Evolutionary conservation across 2,113 vertebrate genomes (phyloP).

Genomic region (Arvicanthis niloticus): DNA sequence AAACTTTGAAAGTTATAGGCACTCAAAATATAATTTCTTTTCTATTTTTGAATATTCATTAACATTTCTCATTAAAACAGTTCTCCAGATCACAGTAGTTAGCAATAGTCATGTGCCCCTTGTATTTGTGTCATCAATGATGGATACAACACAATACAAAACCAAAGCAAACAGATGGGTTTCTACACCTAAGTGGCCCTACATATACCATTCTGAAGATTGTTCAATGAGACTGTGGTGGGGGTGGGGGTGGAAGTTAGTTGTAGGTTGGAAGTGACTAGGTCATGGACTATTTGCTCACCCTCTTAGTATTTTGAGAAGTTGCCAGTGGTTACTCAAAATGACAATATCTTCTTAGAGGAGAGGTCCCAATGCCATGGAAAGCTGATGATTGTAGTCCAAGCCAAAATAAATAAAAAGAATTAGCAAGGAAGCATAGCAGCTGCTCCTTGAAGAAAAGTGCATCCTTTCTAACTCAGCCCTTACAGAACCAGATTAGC

Average conservation of each 20-base stretch:
- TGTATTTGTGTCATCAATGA: slow-evolving; percentile 85
- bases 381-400: slow-evolving; percentile 24
- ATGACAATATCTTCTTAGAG: slow-evolving; percentile 67
- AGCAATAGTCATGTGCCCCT: slow-evolving; percentile 82
- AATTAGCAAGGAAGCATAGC: slow-evolving; percentile 56
- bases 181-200: slow-evolving; percentile 84
- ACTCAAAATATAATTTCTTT: neutral
- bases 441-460: neutral
- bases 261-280: neutral
- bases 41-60: neutral
- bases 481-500: neutral
- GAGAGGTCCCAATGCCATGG: slow-evolving; percentile 27
- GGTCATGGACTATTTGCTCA: slow-evolving; percentile 54
- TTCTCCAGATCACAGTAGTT: slow-evolving; percentile 87
- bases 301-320: slow-evolving; percentile 80
- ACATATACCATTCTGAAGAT: slow-evolving; percentile 45
- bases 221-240: neutral
- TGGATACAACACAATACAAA: slow-evolving; percentile 85
- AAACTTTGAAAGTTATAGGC: neutral
- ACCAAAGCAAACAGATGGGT: slow-evolving; percentile 82
- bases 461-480: neutral
- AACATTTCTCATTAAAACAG: neutral
- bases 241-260: neutral
- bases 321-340: slow-evolving; percentile 77
- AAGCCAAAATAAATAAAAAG: slow-evolving; percentile 37